Evolutionary conservation across 2,797 vertebrate genomes (phyloP).

Genomic region (Serranus cabrilla): DNA sequence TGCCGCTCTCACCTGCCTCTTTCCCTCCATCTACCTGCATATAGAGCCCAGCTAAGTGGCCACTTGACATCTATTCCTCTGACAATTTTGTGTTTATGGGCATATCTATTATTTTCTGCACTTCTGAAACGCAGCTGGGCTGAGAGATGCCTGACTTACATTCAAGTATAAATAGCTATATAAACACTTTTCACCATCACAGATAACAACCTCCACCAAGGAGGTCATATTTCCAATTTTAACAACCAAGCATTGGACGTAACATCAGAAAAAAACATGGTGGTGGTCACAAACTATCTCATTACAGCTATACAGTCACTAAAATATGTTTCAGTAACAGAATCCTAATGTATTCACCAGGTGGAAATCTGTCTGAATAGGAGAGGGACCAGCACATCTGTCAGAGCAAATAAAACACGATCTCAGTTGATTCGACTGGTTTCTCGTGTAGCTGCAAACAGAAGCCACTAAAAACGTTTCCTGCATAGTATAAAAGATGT

Average conservation of each 20-base stretch:
- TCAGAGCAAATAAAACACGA: too few species aligned
- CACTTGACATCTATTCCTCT: constrained; percentile 58
- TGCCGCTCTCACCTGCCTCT: constrained; percentile 36
- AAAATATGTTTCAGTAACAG: too few species aligned
- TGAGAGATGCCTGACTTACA: not conserved
- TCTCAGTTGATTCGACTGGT: too few species aligned
- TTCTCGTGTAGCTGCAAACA: not conserved
- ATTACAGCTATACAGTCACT: too few species aligned
- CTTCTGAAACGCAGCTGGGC: constrained; percentile 28
- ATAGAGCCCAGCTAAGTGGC: constrained; percentile 47
- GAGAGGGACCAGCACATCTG: too few species aligned
- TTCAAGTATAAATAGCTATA: constrained; percentile 1
- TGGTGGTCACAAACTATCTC: too few species aligned
- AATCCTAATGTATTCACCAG: too few species aligned
- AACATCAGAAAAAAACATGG: too few species aligned
- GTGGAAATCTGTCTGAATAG: not conserved
- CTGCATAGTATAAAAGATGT: not conserved
- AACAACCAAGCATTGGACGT: too few species aligned
- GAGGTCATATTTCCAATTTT: too few species aligned
- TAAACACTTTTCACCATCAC: not conserved
- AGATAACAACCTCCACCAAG: too few species aligned
- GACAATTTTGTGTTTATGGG: constrained; percentile 39
- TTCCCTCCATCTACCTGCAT: constrained; percentile 41
- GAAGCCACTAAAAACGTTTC: not conserved
- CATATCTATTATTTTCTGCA: constrained; percentile 24